These are phyloP conservation scores for Plotosus lineatus DNA, from an alignment of 2,113 vertebrate species.

Conservation along the genomic window DNA sequence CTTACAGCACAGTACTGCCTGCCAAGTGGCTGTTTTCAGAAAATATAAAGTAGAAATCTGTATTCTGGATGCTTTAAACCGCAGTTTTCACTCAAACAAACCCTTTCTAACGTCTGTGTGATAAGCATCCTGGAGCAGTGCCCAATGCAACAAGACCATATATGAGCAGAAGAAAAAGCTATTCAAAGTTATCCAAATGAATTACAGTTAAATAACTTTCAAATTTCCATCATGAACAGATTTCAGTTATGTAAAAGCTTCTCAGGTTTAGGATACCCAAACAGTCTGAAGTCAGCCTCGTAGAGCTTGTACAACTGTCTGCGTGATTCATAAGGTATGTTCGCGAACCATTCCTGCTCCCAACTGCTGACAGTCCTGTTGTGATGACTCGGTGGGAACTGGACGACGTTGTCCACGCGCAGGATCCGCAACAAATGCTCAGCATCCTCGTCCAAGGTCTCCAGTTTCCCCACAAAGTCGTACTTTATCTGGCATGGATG, in stretches of 20 bases:
- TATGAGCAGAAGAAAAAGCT: not conserved
- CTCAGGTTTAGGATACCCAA: slow-evolving; percentile 91
- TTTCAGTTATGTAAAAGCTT: slow-evolving; percentile 82
- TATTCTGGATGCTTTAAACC: not conserved
- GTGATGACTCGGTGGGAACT: slow-evolving; percentile 84
- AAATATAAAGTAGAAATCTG: not conserved
- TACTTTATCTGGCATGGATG: slow-evolving; percentile 98
- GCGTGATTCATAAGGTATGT: slow-evolving; percentile 81
- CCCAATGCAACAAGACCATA: not conserved
- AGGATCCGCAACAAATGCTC: slow-evolving; percentile 86
- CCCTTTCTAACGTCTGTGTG: not conserved
- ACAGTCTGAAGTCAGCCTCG: slow-evolving; percentile 91
- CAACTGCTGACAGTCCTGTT: slow-evolving; percentile 90
- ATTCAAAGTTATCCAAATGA: not conserved
- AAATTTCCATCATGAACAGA: not conserved
- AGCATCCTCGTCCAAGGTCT: slow-evolving; percentile 88
- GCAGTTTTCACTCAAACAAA: not conserved
- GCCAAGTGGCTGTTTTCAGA: not conserved
- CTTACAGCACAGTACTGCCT: not conserved
- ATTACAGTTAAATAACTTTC: not conserved
- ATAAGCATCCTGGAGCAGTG: not conserved
- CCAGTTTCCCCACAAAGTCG: slow-evolving; percentile 95
- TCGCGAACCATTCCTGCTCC: slow-evolving; percentile 89
- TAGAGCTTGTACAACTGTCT: slow-evolving; percentile 91
- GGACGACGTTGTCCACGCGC: slow-evolving; percentile 85